Conservation (phyloP, 2,113 vertebrate species). For the Phainopepla nitens region DNA sequence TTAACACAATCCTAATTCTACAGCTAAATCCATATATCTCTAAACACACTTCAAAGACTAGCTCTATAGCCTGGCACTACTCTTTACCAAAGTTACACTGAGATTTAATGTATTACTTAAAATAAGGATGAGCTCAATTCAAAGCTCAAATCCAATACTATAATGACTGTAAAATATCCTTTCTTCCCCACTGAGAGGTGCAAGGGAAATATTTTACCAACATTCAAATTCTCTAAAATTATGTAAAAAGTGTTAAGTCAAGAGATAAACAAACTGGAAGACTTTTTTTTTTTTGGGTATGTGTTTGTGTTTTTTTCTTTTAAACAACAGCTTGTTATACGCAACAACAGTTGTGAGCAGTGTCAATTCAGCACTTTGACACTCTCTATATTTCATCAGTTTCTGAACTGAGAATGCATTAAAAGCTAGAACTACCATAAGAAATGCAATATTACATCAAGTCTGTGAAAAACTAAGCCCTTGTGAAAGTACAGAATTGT, state of each 20-base stretch:
- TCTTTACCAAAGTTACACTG: not conserved
- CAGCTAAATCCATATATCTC: not conserved
- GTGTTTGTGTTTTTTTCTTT: not conserved
- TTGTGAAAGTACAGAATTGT: not conserved
- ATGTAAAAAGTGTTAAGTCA: not conserved
- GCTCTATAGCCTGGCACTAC: not conserved
- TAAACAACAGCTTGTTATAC: not conserved
- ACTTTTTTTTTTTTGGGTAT: not conserved
- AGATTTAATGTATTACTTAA: not conserved
- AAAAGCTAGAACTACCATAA: not conserved
- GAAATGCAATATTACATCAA: not conserved
- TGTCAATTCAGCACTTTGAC: not conserved
- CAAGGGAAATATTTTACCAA: not conserved
- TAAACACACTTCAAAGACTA: not conserved
- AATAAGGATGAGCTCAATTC: not conserved
- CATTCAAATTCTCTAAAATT: not conserved
- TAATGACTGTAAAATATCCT: not conserved
- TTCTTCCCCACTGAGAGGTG: not conserved
- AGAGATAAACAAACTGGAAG: not conserved
- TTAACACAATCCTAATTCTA: not conserved
- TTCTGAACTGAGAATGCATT: not conserved
- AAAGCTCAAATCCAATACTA: not conserved
- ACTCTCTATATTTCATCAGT: not conserved
- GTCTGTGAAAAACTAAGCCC: not conserved
- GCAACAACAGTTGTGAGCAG: not conserved